These are phyloP conservation scores for Bos indicus DNA, from an alignment of 2,113 vertebrate genomes.

Conservation along the genomic window DNA sequence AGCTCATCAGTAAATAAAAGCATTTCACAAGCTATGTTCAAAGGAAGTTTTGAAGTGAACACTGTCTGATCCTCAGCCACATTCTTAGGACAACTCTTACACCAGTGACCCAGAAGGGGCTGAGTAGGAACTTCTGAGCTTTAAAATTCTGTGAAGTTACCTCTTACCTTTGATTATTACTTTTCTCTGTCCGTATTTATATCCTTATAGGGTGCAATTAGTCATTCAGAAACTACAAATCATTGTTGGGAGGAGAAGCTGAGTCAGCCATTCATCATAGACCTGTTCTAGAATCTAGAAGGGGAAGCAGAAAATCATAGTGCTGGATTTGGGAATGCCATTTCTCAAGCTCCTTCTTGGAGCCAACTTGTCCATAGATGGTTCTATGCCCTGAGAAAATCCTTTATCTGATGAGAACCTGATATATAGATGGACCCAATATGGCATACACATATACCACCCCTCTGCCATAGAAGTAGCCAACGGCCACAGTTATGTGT, in stretches of 20 bases:
- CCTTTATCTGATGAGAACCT: neutral
- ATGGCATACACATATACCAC: too few species aligned
- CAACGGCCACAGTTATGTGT: fast-evolving
- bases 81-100: neutral
- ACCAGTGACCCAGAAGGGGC: neutral
- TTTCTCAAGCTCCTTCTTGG: neutral
- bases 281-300: neutral
- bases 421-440: neutral
- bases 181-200: neutral
- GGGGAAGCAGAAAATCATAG: neutral
- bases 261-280: neutral
- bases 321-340: neutral
- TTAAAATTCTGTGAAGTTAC: neutral
- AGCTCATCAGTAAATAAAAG: neutral
- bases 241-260: neutral
- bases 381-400: neutral
- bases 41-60: neutral
- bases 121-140: neutral
- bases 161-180: neutral
- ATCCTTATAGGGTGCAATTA: neutral
- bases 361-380: neutral
- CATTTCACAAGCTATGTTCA: neutral
- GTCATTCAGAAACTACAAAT: neutral
- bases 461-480: neutral
- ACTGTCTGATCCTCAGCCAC: neutral